Base-by-base conservation (phyloP, 2,888 invertebrate species). In the Acanthosoma haemorrhoidale region DNA sequence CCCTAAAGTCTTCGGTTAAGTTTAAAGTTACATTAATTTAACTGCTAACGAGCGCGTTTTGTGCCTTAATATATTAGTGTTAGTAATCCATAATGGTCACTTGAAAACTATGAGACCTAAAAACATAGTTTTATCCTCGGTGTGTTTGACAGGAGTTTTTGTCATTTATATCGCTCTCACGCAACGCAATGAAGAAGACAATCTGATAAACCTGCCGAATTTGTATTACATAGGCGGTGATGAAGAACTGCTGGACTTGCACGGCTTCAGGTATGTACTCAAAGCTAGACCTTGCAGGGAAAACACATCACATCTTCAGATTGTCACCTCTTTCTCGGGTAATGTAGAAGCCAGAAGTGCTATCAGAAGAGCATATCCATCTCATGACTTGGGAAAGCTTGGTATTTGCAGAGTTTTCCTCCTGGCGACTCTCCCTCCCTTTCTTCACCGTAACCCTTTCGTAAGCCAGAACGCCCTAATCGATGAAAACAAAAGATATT, bases 251-350 rank as follows among this genome's bases (percentile, higher is more conserved):
- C 39, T 72, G 16, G 51, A 68, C 32, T 25, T 72, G 15, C 25
- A 25, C 4, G 68, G 64, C 32, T 72, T 72, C 59, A 43, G 41
- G 2, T 63, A 70, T 31, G 3, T 70, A 3, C 38, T 72, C 18
- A 59, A 39, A 16, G 67, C 39, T 15, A 29, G 68, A 15, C 43
- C 66, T 4, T 70, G 70, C 18, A 9, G 43, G 8, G 51, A 58
- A 15, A 70, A 70, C 15, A 18, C 43, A 25, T 13, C 29, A n/a
- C 11, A 39, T 29, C 41, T 79, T 16, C 73, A 79, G n/a, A 82
- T 92, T 70, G 85, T 92, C 25, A 91, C 91, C 13, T 92, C 91
- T 0, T 90, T 90, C 80, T 88, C 87, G 16, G 89, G 88, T 0
- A 87, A 92, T 79, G 83, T 87, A 32, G 85, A 87, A 75, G 79